Conservation (phyloP, 2,888 invertebrate genomes). For the Rotaria sp. region DNA sequence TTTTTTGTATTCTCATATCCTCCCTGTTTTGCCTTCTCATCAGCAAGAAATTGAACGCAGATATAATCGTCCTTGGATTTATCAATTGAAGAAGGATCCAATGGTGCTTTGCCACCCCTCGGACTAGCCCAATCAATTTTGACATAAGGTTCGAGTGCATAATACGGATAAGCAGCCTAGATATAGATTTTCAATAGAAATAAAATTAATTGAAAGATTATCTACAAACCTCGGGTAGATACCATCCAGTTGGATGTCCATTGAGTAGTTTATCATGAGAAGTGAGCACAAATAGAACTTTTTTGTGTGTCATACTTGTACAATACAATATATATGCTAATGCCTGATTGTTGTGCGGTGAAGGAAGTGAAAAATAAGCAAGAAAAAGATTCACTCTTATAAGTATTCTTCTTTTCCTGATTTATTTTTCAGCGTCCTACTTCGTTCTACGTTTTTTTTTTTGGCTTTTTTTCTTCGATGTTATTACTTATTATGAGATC, state of each 20-base stretch:
- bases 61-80: conserved; percentile 37
- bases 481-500: no score
- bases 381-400: no score
- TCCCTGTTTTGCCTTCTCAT: conserved; percentile 47
- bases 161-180: background rate
- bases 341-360: no score
- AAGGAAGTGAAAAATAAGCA: no score
- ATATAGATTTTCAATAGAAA: background rate
- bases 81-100: background rate
- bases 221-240: background rate
- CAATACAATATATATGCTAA: no score
- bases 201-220: background rate
- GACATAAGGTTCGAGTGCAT: background rate
- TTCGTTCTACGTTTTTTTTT: no score
- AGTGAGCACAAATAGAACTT: background rate
- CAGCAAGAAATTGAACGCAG: conserved; percentile 48
- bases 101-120: background rate
- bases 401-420: no score
- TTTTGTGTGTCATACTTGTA: background rate
- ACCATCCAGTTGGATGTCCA: conserved; percentile 3
- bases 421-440: no score
- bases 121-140: background rate
- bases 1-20: conserved; percentile 44
- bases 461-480: no score
- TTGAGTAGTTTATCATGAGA: background rate